Base-by-base conservation (phyloP, 2,113 vertebrate genomes). In the Hepsetus odoe region DNA sequence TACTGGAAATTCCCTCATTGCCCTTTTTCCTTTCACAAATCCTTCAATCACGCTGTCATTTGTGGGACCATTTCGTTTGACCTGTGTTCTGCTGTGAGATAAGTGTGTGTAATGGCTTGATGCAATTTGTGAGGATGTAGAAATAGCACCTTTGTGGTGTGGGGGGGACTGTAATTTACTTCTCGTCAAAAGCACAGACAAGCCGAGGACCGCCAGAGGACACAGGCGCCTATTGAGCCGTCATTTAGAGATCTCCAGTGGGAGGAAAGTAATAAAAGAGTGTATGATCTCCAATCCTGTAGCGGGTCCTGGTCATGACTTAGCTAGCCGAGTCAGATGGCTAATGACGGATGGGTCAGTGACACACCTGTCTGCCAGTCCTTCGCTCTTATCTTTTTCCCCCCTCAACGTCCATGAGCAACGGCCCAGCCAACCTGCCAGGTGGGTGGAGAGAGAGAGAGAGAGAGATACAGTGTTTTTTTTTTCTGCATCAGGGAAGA, bases 331-430 rank as follows among this genome's bases (percentile, higher is more conserved):
- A 14, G 42, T 14, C 2, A 40, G 42, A 64, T 30, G 74, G 72
- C 49, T 16, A 76, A 69, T 85, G 87, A 84, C 77, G 78, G 86
- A 84, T 83, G 61, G 76, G 68, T 77, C 80, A 28, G n/a, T 13
- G 51, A 55, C 51, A 55, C 51, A 55, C 51, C 75, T 74, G 49
- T 28, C 73, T 76, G 30, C 18, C 44, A 12, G 58, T 67, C 76
- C n/a, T 71, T 68, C 5, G 18, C 38, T 26, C 56, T 38, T 16
- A 33, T 61, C 40, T 18, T 12, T 70, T 62, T 28, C 20, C 26
- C n/a, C 28, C 33, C 38, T 46, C 62, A 38, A 64, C 28, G 26
- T 72, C 49, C 35, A 33, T 40, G 49, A 74, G 51, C 18, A 22
- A 44, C 20, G 51, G 14, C 73, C 62, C 30, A 32, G 61, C 76